These are phyloP conservation scores for Lepetodrilus schrolli DNA, from an alignment of 2,888 invertebrate genomes.

Conservation along the genomic window DNA sequence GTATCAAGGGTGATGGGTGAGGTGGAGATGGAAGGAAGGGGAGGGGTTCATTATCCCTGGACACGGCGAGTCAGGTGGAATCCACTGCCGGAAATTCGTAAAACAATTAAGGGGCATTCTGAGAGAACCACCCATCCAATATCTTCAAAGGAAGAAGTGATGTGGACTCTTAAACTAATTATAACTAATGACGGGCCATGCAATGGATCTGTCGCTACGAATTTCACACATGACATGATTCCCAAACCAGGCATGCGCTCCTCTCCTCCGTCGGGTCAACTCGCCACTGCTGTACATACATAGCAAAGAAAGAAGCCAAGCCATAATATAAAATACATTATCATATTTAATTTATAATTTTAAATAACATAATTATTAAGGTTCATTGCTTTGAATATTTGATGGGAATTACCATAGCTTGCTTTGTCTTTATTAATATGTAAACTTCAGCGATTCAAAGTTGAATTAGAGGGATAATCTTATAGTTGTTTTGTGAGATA, in stretches of 20 bases:
- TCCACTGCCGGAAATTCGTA: slow-evolving; percentile 13
- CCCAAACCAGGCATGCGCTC: not conserved
- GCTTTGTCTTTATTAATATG: too few species aligned
- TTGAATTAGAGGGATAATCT: too few species aligned
- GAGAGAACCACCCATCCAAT: not conserved
- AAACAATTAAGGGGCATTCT: slow-evolving; percentile 21
- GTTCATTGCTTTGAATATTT: not conserved
- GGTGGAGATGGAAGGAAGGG: slow-evolving; percentile 1
- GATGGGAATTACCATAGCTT: too few species aligned
- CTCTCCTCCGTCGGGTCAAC: not conserved
- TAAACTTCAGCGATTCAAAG: too few species aligned
- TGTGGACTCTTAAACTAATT: slow-evolving; percentile 23
- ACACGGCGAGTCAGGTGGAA: slow-evolving; percentile 24
- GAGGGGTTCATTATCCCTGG: slow-evolving; percentile 3
- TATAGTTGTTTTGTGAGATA: too few species aligned
- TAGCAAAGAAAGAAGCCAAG: not conserved
- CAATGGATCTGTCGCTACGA: not conserved
- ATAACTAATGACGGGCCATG: slow-evolving; percentile 12
- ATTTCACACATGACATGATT: slow-evolving; percentile 11
- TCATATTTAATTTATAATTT: not conserved
- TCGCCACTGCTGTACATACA: not conserved
- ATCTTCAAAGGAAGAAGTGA: not conserved
- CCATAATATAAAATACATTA: not conserved
- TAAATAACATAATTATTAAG: not conserved
- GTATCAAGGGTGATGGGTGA: not conserved